Evolutionary conservation across 2,113 vertebrate species (phyloP).

Genomic region (Phalacrocorax aristotelis): DNA sequence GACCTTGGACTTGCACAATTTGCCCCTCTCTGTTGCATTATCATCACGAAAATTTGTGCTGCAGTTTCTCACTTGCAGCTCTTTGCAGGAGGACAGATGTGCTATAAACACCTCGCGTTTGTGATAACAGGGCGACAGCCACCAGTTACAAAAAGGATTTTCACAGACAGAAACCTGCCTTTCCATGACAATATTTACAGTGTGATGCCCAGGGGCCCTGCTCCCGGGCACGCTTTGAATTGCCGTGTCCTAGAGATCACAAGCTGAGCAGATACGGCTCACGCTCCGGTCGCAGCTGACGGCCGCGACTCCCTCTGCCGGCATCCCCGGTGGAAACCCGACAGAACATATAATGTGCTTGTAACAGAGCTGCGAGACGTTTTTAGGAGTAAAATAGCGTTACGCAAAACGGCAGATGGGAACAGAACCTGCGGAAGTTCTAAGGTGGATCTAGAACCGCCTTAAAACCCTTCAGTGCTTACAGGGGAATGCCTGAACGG

Average conservation of each 20-base stretch:
- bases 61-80: background rate
- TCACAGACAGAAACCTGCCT: background rate
- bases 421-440: background rate
- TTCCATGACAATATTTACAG: background rate
- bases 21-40: background rate
- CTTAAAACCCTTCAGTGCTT: background rate
- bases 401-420: background rate
- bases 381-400: background rate
- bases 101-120: too few species aligned
- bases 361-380: background rate
- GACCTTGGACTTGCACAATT: too few species aligned
- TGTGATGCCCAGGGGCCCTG: background rate
- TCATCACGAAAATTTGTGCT: background rate
- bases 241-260: rapidly evolving
- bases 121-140: background rate
- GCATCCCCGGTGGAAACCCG: background rate
- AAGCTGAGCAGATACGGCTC: background rate
- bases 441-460: background rate
- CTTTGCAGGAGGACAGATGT: background rate
- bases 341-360: rapidly evolving
- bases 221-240: background rate
- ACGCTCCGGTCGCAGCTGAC: rapidly evolving
- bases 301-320: background rate
- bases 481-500: background rate
- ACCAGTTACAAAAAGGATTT: background rate